A percentile compares a stretch with the other conserved stretches of the same genome.
Conservation (phyloP, 2,888 invertebrate genomes). For the Troides aeacus region DNA sequence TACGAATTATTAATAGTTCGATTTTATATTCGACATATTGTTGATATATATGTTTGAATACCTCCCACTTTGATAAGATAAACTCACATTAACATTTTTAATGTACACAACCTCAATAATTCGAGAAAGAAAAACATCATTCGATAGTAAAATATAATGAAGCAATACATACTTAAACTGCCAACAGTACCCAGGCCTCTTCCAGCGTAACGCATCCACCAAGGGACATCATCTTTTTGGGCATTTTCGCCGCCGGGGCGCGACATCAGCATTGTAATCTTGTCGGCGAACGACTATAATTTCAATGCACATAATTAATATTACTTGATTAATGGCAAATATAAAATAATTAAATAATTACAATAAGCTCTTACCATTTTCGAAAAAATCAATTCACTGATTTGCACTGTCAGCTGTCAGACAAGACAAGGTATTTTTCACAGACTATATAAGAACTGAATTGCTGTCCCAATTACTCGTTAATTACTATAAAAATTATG, state of each 20-base stretch:
- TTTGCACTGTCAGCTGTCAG: conserved; percentile 58
- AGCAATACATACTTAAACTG: conserved; percentile 86
- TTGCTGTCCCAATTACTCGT: too few relatives aligned
- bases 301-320: conserved; percentile 44
- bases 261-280: conserved; percentile 88
- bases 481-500: too few relatives aligned
- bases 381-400: conserved; percentile 75
- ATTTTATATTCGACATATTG: conserved; percentile 9
- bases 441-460: neutral
- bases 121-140: neutral
- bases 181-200: conserved; percentile 91
- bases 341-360: conserved; percentile 42
- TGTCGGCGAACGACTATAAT: conserved; percentile 87
- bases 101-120: neutral
- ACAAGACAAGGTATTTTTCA: conserved; percentile 32
- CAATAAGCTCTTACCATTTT: conserved; percentile 65
- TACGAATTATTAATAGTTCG: too few relatives aligned
- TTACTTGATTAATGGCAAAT: conserved; percentile 25
- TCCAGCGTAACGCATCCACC: conserved; percentile 94
- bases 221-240: conserved; percentile 90
- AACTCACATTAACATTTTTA: conserved; percentile 9
- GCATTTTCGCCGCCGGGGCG: conserved; percentile 89
- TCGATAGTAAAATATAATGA: conserved; percentile 30
- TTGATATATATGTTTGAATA: conserved; percentile 30
- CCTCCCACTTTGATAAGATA: conserved; percentile 38